phyloP scores from a whole-genome alignment of 2,113 vertebrate species.

The Ariopsis seemanni region DNA sequence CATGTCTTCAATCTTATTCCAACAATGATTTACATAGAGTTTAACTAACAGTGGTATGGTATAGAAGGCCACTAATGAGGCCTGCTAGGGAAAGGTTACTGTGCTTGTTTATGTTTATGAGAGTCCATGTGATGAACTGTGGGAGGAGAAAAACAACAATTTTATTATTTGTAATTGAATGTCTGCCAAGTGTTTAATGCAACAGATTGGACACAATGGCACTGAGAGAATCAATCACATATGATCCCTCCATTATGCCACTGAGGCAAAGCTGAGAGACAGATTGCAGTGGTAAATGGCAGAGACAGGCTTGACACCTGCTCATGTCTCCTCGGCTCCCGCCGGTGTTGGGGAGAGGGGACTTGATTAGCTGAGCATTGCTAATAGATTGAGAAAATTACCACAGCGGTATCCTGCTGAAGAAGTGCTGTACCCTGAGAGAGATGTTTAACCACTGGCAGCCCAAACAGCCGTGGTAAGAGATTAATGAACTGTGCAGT shows the following conservation, averaged over 20 bases:
- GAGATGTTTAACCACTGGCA: conserved; percentile 56
- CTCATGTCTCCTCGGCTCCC: conserved; percentile 31
- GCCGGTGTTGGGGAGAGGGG: conserved; percentile 34
- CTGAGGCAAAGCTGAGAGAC: conserved; percentile 55
- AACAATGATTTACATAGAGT: conserved; percentile 6
- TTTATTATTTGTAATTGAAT: conserved; percentile 54
- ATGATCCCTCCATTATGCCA: conserved; percentile 51
- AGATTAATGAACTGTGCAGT: conserved; percentile 60
- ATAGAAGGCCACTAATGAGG: conserved; percentile 31
- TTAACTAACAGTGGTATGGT: conserved; percentile 9
- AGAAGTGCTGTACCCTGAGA: conserved; percentile 48
- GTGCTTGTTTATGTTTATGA: conserved; percentile 48
- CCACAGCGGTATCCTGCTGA: conserved; percentile 49
- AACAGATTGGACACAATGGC: conserved; percentile 52
- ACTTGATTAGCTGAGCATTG: conserved; percentile 58
- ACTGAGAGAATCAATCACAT: conserved; percentile 40
- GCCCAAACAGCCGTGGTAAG: conserved; percentile 51
- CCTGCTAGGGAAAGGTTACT: conserved; percentile 37
- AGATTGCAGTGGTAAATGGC: conserved; percentile 53
- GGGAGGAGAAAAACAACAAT: conserved; percentile 37
- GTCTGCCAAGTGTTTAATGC: conserved; percentile 55
- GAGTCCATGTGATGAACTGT: conserved; percentile 34
- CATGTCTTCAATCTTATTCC: conserved; percentile 15
- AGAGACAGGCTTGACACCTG: conserved; percentile 58
- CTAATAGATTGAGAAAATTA: conserved; percentile 61